A percentile compares a stretch with the other conserved stretches of the same genome.
Evolutionary conservation across 2,113 vertebrate species (phyloP).

Genomic region (Meles meles): DNA sequence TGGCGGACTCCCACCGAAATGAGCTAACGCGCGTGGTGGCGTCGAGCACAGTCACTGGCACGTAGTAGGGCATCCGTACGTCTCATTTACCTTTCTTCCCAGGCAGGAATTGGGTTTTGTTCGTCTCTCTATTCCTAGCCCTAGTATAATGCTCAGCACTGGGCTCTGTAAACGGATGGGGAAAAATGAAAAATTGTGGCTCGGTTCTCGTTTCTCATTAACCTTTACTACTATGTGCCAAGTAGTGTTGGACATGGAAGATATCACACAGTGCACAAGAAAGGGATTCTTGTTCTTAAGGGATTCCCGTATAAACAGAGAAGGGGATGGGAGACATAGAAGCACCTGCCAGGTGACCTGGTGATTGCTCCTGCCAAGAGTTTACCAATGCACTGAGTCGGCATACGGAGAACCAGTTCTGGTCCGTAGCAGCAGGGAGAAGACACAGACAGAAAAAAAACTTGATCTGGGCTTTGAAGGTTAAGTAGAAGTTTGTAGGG

Average conservation of each 20-base stretch:
- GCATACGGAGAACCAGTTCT: background rate
- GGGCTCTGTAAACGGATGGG: background rate
- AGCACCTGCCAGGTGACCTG: rapidly evolving
- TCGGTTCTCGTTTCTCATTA: background rate
- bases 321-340: background rate
- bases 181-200: background rate
- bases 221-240: background rate
- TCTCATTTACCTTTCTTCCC: background rate
- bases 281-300: background rate
- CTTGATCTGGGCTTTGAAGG: background rate
- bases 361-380: background rate
- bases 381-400: rapidly evolving
- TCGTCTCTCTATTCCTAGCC: background rate
- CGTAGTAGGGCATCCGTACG: rapidly evolving
- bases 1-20: background rate
- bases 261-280: rapidly evolving
- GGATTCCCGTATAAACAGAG: no score
- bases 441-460: background rate
- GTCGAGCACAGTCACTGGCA: background rate
- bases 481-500: background rate
- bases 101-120: background rate
- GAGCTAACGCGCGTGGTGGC: rapidly evolving
- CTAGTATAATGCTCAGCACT: background rate
- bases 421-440: background rate
- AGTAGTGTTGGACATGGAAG: background rate